Conservation (phyloP, 2,113 vertebrate species). For the Salvelinus namaycush region DNA sequence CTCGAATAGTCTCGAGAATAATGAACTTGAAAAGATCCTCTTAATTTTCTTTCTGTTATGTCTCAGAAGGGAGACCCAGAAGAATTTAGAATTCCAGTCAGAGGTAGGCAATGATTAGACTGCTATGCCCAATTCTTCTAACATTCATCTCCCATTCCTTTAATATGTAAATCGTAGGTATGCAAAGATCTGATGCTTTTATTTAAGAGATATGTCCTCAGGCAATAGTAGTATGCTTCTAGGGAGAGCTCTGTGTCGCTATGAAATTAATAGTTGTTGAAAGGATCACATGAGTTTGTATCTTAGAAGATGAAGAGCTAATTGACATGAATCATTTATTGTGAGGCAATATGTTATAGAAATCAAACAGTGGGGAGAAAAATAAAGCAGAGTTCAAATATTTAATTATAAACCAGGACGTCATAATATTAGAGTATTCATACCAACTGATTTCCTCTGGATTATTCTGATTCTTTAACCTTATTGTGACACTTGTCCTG, state of each 20-base stretch:
- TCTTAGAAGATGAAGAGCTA: conserved; percentile 90
- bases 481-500: conserved; percentile 66
- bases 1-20: conserved; percentile 46
- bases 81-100: conserved; percentile 70
- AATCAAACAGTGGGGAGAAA: conserved; percentile 70
- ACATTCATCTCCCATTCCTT: conserved; percentile 78
- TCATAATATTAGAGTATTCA: conserved; percentile 69
- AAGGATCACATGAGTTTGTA: conserved; percentile 87
- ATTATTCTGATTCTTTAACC: conserved; percentile 63
- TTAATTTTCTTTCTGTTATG: conserved; percentile 47
- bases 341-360: conserved; percentile 75
- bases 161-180: conserved; percentile 92
- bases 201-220: conserved; percentile 91
- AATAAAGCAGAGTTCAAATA: conserved; percentile 72
- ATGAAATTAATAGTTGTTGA: conserved; percentile 96
- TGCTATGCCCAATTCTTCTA: conserved; percentile 74
- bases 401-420: conserved; percentile 41
- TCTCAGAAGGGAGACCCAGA: conserved; percentile 60
- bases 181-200: conserved; percentile 91
- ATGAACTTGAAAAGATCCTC: conserved; percentile 51
- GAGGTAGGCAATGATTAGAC: conserved; percentile 76
- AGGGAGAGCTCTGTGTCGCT: conserved; percentile 85
- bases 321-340: conserved; percentile 81
- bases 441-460: conserved; percentile 63
- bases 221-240: conserved; percentile 84